Evolutionary conservation across 1,140 invertebrate genomes (phyloP).

Genomic region (Pachyrhynchus sulphureomaculatus): DNA sequence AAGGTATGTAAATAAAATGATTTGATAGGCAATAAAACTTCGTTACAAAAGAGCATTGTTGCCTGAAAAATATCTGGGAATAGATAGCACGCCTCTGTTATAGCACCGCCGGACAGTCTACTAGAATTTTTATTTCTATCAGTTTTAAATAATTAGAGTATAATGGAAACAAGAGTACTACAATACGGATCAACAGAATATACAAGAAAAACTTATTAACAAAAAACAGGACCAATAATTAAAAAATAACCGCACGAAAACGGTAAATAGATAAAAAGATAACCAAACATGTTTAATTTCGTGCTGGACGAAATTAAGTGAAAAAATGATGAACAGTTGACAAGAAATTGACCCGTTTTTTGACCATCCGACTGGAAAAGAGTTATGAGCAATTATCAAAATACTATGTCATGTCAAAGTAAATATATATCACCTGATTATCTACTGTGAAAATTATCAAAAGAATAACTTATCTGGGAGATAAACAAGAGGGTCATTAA

Average conservation of each 20-base stretch:
- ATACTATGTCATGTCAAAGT: constrained; percentile 33
- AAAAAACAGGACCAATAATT: no score
- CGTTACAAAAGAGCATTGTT: no score
- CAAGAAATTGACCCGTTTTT: constrained; percentile 26
- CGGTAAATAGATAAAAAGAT: constrained; percentile 14
- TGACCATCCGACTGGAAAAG: constrained; percentile 13
- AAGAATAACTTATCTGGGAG: not conserved
- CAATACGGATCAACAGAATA: no score
- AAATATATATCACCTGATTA: constrained; percentile 20
- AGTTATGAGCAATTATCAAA: constrained; percentile 35
- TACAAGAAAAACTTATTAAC: no score
- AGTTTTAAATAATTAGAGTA: no score
- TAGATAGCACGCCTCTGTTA: no score
- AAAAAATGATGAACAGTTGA: constrained; percentile 33
- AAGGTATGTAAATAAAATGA: no score
- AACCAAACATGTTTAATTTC: not conserved
- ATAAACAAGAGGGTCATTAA: constrained; percentile 3
- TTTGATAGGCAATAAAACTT: no score
- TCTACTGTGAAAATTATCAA: constrained; percentile 24
- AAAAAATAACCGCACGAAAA: not conserved
- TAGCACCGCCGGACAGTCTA: no score
- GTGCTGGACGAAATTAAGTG: constrained; percentile 28
- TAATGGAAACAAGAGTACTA: no score
- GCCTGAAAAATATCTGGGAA: no score
- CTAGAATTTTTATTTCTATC: no score